A percentile compares a stretch with the other conserved stretches of the same genome.
These are phyloP conservation scores for Mesorhabditis belari DNA, from an alignment of 2,888 invertebrate species.

Conservation along the genomic window DNA sequence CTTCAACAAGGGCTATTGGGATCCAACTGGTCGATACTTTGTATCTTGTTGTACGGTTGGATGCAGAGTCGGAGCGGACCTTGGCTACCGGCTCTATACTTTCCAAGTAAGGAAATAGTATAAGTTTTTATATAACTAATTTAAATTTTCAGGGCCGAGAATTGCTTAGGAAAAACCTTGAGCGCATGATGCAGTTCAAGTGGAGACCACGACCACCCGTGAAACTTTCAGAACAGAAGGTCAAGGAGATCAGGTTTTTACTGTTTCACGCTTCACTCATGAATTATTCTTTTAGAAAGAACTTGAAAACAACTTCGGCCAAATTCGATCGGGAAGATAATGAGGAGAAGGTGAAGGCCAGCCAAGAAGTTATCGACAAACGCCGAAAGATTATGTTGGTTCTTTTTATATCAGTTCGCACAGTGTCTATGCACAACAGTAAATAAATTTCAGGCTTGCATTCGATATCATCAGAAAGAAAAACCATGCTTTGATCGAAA, in stretches of 20 bases:
- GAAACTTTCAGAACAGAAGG: constrained; percentile 73
- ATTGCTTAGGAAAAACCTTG: constrained; percentile 74
- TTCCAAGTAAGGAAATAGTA: constrained; percentile 71
- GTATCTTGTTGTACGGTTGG: constrained; percentile 88
- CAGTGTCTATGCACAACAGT: no score
- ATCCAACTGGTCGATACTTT: constrained; percentile 94
- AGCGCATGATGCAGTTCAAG: constrained; percentile 84
- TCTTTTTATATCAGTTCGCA: no score
- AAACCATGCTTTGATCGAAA: constrained; percentile 19
- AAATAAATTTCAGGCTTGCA: no score
- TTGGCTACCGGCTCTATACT: constrained; percentile 92
- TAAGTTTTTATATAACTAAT: neutral
- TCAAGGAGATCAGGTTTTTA: constrained; percentile 56
- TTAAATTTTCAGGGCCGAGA: constrained; percentile 55
- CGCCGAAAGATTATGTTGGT: constrained; percentile 39
- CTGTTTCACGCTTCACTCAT: neutral
- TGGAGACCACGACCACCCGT: constrained; percentile 92
- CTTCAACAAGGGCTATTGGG: constrained; percentile 76
- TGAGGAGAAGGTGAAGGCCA: constrained; percentile 45
- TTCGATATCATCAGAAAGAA: constrained; percentile 36
- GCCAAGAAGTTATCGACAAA: constrained; percentile 43
- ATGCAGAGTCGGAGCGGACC: constrained; percentile 63
- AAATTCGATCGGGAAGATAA: constrained; percentile 88
- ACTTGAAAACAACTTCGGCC: constrained; percentile 89
- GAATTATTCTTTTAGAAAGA: constrained; percentile 68